Percentiles rank a stretch among this genome's conserved stretches.
Evolutionary conservation across 2,888 invertebrate species (phyloP).

Genomic region (Pristionchus arcanus): DNA sequence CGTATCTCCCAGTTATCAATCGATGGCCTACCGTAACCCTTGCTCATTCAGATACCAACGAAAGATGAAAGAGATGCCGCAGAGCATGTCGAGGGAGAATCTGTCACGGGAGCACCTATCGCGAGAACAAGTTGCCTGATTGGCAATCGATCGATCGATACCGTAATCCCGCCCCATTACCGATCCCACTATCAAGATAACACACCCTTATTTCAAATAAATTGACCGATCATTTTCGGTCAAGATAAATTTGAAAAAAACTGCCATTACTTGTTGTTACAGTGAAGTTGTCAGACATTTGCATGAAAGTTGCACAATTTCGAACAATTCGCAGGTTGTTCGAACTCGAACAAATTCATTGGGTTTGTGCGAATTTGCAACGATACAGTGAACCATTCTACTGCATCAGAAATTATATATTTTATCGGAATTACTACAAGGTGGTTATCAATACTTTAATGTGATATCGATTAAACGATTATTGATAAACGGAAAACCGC

Average conservation of each 20-base stretch:
- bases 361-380: no score
- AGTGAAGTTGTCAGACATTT: no score
- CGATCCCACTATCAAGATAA: not conserved
- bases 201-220: not conserved
- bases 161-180: not conserved
- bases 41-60: constrained; percentile 1
- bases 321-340: no score
- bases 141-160: not conserved
- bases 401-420: not conserved
- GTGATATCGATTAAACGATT: constrained; percentile 22
- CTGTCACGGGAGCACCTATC: not conserved
- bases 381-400: not conserved
- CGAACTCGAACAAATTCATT: no score
- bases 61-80: constrained; percentile 31
- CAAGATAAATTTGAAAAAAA: no score
- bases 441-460: not conserved
- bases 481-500: not conserved
- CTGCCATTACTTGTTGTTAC: no score
- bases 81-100: not conserved
- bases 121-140: constrained; percentile 36
- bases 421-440: constrained; percentile 17
- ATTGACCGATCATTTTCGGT: no score
- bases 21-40: not conserved
- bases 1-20: not conserved
- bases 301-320: no score